Percentiles rank a stretch among this genome's conserved stretches.
Evolutionary conservation across 2,888 invertebrate genomes (phyloP).

Genomic region (Candidula unifasciata): DNA sequence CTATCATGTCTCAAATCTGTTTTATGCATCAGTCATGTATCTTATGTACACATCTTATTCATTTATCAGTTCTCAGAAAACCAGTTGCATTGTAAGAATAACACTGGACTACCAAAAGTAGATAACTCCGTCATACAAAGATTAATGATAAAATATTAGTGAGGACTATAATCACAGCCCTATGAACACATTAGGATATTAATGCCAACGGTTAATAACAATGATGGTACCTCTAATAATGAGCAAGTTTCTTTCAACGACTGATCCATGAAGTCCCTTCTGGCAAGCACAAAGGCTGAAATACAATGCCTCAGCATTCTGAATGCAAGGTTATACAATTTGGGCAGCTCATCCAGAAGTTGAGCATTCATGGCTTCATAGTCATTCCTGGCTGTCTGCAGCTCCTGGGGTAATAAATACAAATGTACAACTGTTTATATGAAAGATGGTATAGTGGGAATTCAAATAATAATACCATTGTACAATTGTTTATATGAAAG

Average conservation of each 20-base stretch:
- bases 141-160: too few relatives aligned
- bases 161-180: background rate
- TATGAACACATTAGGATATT: background rate
- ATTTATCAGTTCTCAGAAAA: too few relatives aligned
- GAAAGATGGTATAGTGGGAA: too few relatives aligned
- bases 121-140: too few relatives aligned
- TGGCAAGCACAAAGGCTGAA: constrained; percentile 79
- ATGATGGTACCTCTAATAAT: constrained; percentile 48
- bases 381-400: constrained; percentile 79
- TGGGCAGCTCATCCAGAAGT: constrained; percentile 82
- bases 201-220: background rate
- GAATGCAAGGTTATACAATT: constrained; percentile 79
- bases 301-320: constrained; percentile 80
- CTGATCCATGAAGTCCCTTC: constrained; percentile 75
- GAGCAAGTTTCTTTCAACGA: constrained; percentile 65
- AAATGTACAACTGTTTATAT: too few relatives aligned
- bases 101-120: too few relatives aligned
- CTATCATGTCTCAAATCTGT: too few relatives aligned
- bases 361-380: constrained; percentile 82
- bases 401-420: constrained; percentile 66
- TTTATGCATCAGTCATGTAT: too few relatives aligned
- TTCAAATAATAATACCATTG: too few relatives aligned
- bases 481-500: too few relatives aligned
- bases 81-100: too few relatives aligned
- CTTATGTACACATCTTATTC: too few relatives aligned